Evolutionary conservation across 2,113 vertebrate genomes (phyloP), one percentile per base, ranked within the genome.

Genomic region (Sebastes schlegelii): DNA sequence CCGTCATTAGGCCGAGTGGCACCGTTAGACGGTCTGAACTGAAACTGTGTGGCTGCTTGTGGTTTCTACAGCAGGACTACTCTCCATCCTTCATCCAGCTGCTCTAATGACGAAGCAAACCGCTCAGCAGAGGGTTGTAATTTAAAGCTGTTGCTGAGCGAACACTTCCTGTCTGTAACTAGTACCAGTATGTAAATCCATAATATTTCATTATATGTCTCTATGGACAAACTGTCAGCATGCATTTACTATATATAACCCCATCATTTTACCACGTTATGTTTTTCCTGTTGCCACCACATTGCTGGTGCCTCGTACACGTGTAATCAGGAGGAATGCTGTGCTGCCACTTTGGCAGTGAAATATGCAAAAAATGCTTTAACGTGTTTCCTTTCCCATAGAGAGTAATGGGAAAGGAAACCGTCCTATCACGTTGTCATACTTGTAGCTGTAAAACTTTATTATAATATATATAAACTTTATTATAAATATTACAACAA

Each of bases 321-420:
- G 63, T 82, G 74, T 88, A 85, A 79, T 79, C 62, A 82, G 52
- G 40, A 62, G 67, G 63, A 70, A 64, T 74, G 57, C 51, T 51
- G 66, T 82, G 68, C 26, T 21, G 0, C 14, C 46, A 23, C 16
- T 75, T 65, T 66, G 71, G 78, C 57, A 46, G 17, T 7, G 6
- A 83, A 51, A 63, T 43, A 46, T 17, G 49, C 34, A 49, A 55
- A 55, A 51, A 72, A 34, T 61, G 5, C 51, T 40, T 34, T 16
- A 0, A n/a, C 5, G 8, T 19, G 26, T 34, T 34, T 52, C 43
- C 58, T 60, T 23, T 61, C 40, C 67, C 69, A 61, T 26, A 70
- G 9, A 67, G 5, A 23, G 34, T 34, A 65, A 51, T 71, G 23
- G 13, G 40, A 71, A 46, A 21, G 26, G 14, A 67, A 21, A 19